Evolutionary conservation across 2,888 invertebrate genomes (phyloP), one percentile per base, ranked within the genome.

Genomic region (Melieria picta): DNA sequence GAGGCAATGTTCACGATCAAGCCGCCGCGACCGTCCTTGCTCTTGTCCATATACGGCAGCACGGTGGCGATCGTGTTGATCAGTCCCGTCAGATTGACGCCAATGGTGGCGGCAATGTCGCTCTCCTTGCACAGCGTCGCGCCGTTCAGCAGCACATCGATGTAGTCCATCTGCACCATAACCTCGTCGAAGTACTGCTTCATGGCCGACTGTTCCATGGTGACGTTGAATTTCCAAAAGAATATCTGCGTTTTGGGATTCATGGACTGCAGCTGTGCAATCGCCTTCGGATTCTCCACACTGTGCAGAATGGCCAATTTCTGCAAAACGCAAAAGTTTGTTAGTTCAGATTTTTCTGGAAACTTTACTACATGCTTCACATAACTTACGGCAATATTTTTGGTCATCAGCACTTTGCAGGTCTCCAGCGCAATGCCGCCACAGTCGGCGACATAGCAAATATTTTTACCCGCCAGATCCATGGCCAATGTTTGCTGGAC

Each of bases 1-100:
- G 85, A 85, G 0, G 85, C 78, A 16, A 85, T 78, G 75, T 85
- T 85, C 16, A 83, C 78, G 56, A 86, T 81, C 30, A 83, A 77
- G 5, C 84, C 84, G 7, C 86, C 86, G 7, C 77, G 78, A 7
- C 86, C 85, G 0, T 82, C 82, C 43, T 55, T 55, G 13, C 81
- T 77, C 68, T 80, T 83, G 52, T 83, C 79, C 85, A 86, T 86
- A 45, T 82, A 82, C 4, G 81, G 78, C 63, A 85, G 77, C 0
- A 78, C 83, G 67, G 80, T 81, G 69, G 81, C 69, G 1, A 74
- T 77, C 4, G 75, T 73, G 46, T 78, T 76, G n/a, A 79, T 77
- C 10, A 77, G 66, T 6, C 79, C 79, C 45, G 73, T 74, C 62
- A 79, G 69, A 68, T 79, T 79, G 0, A 74, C 64, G 56, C 72